Percentiles rank a stretch among this genome's conserved stretches.
phyloP scores from a whole-genome alignment of 2,113 vertebrate species.

The Passerina amoena region DNA sequence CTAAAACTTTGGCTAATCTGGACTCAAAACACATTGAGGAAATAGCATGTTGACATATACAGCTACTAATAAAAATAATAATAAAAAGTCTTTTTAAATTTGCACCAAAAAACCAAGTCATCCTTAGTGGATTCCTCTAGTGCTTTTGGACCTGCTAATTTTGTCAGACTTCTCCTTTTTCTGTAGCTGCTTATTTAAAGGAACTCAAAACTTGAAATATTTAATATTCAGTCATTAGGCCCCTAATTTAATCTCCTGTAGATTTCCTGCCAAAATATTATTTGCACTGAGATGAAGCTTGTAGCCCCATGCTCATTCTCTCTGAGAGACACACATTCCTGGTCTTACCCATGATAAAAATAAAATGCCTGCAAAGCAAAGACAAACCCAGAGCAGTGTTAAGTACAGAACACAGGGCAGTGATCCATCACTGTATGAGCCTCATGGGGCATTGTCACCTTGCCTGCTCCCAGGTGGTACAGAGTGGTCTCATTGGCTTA shows the following conservation, averaged over 20 bases:
- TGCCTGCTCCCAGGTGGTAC: not conserved
- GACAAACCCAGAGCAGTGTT: not conserved
- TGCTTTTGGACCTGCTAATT: not conserved
- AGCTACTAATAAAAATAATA: constrained; percentile 40
- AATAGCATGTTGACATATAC: constrained; percentile 49
- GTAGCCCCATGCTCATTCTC: not conserved
- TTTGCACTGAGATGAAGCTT: constrained; percentile 21
- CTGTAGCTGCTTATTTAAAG: constrained; percentile 29
- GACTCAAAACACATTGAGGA: constrained; percentile 41
- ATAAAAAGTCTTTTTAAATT: not conserved
- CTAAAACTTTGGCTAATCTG: constrained; percentile 35
- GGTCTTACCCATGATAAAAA: constrained; percentile 22
- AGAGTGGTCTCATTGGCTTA: not conserved
- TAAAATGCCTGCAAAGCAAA: constrained; percentile 33
- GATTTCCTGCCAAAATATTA: constrained; percentile 43
- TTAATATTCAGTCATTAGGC: constrained; percentile 1
- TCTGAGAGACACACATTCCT: constrained; percentile 16
- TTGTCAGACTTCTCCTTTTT: not conserved
- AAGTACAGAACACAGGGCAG: not conserved
- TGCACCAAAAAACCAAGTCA: not conserved
- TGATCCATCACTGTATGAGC: not conserved
- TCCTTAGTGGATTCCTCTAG: not conserved
- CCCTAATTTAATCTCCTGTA: constrained; percentile 39
- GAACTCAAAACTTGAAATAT: not conserved
- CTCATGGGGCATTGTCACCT: not conserved